These are phyloP conservation scores for Drosophila melanosoma DNA, from an alignment of 2,888 invertebrate genomes.

Conservation along the genomic window DNA sequence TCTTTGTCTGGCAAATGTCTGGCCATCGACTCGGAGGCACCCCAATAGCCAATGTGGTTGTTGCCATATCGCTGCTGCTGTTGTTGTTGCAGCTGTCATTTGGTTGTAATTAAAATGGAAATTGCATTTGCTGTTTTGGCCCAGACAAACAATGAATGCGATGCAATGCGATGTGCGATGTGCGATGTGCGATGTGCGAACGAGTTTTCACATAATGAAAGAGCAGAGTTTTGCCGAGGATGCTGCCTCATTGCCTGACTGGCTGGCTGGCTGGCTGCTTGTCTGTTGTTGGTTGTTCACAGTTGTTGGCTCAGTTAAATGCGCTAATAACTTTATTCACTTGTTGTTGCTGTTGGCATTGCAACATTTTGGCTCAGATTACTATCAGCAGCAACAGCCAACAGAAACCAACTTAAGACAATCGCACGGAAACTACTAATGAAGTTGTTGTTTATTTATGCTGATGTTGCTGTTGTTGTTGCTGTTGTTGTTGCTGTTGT, in stretches of 20 bases:
- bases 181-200: conserved; percentile 12
- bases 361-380: conserved; percentile 74
- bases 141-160: conserved; percentile 62
- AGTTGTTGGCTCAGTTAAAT: conserved; percentile 75
- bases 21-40: conserved; percentile 40
- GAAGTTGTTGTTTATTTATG: conserved; percentile 63
- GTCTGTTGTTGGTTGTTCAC: conserved; percentile 28
- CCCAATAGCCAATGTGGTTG: conserved; percentile 18
- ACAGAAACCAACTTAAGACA: conserved; percentile 58
- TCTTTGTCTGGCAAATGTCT: conserved; percentile 66
- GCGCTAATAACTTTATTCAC: conserved; percentile 81
- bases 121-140: conserved; percentile 72
- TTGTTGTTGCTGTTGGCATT: conserved; percentile 58
- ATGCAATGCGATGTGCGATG: conserved; percentile 33
- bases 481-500: conserved; percentile 23
- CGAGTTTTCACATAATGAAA: conserved; percentile 48
- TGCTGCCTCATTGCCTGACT: conserved; percentile 26
- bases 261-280: background rate
- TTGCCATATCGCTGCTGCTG: conserved; percentile 13
- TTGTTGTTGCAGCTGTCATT: conserved; percentile 54
- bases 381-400: conserved; percentile 56
- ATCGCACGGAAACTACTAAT: conserved; percentile 79
- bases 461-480: conserved; percentile 21
- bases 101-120: conserved; percentile 78
- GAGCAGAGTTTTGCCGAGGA: conserved; percentile 38